Percentiles rank a stretch among this genome's conserved stretches.
Conservation (phyloP, 2,797 vertebrate species). For the Eulemur albifrons region DNA sequence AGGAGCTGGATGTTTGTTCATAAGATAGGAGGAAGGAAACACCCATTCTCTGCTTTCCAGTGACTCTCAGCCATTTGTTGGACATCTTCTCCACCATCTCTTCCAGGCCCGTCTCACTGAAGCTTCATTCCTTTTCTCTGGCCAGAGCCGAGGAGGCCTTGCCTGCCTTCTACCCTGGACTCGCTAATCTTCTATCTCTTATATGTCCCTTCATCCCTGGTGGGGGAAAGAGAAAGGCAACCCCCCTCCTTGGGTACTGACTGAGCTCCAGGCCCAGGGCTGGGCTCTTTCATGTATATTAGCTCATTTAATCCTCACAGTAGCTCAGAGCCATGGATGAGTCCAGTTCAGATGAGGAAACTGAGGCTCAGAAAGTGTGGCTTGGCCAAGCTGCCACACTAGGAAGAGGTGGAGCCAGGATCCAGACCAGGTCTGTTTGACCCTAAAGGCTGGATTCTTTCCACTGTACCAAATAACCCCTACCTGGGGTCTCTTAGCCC, state of each 20-base stretch:
- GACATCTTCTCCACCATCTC: neutral
- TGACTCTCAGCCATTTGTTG: rapidly evolving
- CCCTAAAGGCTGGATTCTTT: neutral
- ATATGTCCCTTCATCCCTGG: neutral
- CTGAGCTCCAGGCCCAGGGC: neutral
- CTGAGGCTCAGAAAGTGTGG: neutral
- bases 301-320: neutral
- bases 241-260: neutral
- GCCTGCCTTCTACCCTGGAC: neutral
- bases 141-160: neutral
- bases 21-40: neutral
- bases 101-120: neutral
- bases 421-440: neutral
- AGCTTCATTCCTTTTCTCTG: neutral
- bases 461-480: neutral
- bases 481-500: neutral
- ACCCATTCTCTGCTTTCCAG: neutral
- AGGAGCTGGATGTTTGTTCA: neutral
- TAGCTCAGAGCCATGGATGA: neutral
- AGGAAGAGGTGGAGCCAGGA: neutral
- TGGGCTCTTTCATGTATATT: neutral
- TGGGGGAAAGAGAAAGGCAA: neutral
- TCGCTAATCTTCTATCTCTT: neutral
- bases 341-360: neutral
- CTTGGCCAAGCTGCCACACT: neutral